Evolutionary conservation across 2,113 vertebrate species (phyloP).

Genomic region (Petromus typicus): DNA sequence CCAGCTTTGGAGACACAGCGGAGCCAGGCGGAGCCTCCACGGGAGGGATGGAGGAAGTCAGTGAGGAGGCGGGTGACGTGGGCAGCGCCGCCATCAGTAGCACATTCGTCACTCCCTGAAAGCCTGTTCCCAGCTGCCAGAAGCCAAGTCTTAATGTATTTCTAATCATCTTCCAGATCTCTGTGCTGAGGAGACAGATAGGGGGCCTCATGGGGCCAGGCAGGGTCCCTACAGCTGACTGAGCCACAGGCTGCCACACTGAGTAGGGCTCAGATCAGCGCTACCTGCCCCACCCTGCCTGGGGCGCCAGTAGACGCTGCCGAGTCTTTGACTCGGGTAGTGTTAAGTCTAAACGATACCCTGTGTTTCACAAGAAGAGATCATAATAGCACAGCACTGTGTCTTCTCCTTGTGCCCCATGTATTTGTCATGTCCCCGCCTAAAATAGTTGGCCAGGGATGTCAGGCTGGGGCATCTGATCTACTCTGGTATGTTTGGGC

Average conservation of each 20-base stretch:
- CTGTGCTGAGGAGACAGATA: background rate
- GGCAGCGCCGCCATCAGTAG: rapidly evolving
- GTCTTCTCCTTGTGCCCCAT: no score
- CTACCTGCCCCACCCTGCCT: background rate
- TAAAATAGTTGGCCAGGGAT: no score
- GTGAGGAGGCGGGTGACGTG: background rate
- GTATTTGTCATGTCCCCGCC: no score
- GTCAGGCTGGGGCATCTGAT: no score
- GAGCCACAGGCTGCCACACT: background rate
- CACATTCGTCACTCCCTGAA: background rate
- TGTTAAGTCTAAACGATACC: no score
- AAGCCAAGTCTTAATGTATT: background rate
- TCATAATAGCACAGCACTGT: no score
- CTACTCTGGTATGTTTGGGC: no score
- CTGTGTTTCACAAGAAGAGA: no score
- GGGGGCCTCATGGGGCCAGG: rapidly evolving
- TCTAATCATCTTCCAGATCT: background rate
- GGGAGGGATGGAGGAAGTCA: background rate
- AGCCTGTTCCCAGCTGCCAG: background rate
- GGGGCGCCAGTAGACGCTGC: no score
- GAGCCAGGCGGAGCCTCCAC: background rate
- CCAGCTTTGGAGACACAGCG: rapidly evolving
- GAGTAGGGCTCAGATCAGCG: background rate
- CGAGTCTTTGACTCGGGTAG: no score
- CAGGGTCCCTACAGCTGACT: background rate